Conservation (phyloP, 2,797 vertebrate species). For the Moxostoma hubbsi region DNA sequence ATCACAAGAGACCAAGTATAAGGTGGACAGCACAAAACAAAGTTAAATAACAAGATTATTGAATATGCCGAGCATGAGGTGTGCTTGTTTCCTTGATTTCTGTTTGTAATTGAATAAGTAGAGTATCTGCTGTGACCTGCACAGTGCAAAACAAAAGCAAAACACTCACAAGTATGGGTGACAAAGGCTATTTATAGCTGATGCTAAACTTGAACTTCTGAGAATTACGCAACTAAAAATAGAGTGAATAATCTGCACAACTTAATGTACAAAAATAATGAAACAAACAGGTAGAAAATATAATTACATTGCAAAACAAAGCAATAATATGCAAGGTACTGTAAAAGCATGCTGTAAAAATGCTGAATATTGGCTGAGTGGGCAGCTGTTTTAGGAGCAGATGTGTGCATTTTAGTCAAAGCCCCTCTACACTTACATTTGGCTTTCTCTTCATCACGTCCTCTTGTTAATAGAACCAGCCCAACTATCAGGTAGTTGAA, state of each 20-base stretch:
- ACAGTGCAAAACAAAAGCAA: conserved; percentile 22
- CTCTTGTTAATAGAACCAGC: conserved; percentile 94
- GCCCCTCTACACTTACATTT: conserved; percentile 85
- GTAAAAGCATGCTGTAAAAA: neutral
- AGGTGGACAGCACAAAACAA: conserved; percentile 26
- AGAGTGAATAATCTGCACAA: neutral
- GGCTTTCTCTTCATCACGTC: conserved; percentile 94
- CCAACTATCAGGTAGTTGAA: conserved; percentile 98
- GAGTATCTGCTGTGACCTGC: conserved; percentile 25
- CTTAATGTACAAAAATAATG: neutral
- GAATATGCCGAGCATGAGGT: conserved; percentile 40
- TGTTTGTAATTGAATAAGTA: conserved; percentile 43
- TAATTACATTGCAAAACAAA: neutral
- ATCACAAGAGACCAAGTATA: no score
- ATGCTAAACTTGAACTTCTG: neutral
- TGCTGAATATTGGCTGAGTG: neutral
- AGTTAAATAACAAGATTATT: conserved; percentile 22
- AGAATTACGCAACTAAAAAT: neutral
- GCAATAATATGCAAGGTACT: neutral
- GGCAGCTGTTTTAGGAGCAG: neutral
- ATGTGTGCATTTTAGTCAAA: neutral
- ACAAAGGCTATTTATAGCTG: neutral
- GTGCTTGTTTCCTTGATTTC: conserved; percentile 17
- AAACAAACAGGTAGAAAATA: neutral
- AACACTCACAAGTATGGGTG: neutral